These are phyloP conservation scores for Nannospalax galili DNA, from an alignment of 2,113 vertebrate species.

Conservation along the genomic window DNA sequence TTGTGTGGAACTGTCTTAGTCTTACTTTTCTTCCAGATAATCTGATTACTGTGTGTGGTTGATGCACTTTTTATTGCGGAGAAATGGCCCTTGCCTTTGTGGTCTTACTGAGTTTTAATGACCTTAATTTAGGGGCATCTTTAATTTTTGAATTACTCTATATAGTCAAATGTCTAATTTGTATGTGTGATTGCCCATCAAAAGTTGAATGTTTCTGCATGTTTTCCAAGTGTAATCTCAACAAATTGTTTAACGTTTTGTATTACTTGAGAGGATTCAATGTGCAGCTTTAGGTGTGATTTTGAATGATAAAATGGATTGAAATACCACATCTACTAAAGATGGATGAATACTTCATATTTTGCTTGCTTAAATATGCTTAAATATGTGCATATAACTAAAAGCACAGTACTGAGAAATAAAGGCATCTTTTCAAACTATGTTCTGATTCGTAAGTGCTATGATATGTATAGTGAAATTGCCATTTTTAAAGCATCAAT, in stretches of 20 bases:
- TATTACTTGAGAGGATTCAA: slow-evolving; percentile 36
- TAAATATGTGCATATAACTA: slow-evolving; percentile 66
- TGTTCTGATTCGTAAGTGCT: slow-evolving; percentile 61
- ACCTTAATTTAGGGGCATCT: neutral
- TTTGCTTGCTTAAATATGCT: slow-evolving; percentile 51
- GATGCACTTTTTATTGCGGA: slow-evolving; percentile 21
- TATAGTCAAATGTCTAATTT: slow-evolving; percentile 28
- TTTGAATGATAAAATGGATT: neutral
- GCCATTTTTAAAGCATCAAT: slow-evolving; percentile 41
- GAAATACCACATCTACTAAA: neutral
- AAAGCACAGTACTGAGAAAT: slow-evolving; percentile 51
- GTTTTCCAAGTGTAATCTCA: neutral
- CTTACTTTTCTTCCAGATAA: slow-evolving; percentile 36
- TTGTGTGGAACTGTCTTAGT: neutral
- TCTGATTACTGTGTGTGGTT: slow-evolving; percentile 20
- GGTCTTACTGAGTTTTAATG: slow-evolving; percentile 42
- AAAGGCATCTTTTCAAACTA: slow-evolving; percentile 56
- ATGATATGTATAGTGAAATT: slow-evolving; percentile 49
- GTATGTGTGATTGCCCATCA: neutral
- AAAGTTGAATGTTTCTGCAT: slow-evolving; percentile 1
- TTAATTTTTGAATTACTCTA: neutral
- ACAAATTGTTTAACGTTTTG: slow-evolving; percentile 1
- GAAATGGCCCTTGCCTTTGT: slow-evolving; percentile 30
- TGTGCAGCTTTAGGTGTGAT: slow-evolving; percentile 21
- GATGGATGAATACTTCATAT: slow-evolving; percentile 47